phyloP scores from a whole-genome alignment of 2,113 vertebrate genomes.

The Cercopithecus mona region DNA sequence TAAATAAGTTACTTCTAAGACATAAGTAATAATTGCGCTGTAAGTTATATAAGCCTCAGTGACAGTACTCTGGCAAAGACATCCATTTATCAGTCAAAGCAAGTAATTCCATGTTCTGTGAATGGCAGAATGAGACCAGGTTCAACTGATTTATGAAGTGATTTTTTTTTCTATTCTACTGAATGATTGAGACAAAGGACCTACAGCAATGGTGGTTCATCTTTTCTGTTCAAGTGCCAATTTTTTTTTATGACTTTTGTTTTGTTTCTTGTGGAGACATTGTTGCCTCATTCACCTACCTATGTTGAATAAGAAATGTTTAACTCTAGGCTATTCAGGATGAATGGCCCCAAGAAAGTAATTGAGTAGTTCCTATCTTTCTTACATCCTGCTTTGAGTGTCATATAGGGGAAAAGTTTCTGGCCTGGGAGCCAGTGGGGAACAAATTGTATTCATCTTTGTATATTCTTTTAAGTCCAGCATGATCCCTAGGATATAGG shows the following conservation, averaged over 20 bases:
- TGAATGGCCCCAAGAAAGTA: conserved; percentile 54
- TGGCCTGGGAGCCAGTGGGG: conserved; percentile 30
- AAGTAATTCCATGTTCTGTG: conserved; percentile 53
- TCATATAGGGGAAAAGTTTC: background rate
- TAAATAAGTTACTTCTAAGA: conserved; percentile 72
- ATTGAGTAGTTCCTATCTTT: conserved; percentile 36
- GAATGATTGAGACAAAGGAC: conserved; percentile 69
- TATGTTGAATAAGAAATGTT: conserved; percentile 66
- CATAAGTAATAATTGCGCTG: conserved; percentile 68
- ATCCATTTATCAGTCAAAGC: conserved; percentile 45
- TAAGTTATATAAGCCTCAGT: conserved; percentile 45
- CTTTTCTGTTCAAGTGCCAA: conserved; percentile 68
- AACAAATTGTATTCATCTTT: conserved; percentile 41
- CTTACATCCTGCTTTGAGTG: conserved; percentile 11
- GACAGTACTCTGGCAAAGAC: conserved; percentile 36
- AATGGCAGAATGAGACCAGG: conserved; percentile 56
- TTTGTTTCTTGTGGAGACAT: conserved; percentile 49
- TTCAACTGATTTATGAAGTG: conserved; percentile 52
- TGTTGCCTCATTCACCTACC: conserved; percentile 66
- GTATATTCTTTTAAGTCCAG: conserved; percentile 27
- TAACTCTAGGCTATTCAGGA: conserved; percentile 49
- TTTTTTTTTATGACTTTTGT: conserved; percentile 74
- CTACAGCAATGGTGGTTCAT: conserved; percentile 41
- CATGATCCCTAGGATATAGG: background rate
- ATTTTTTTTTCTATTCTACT: conserved; percentile 42